Evolutionary conservation across 2,888 invertebrate genomes (phyloP), one percentile per base, ranked within the genome.

Genomic region (Xanthia togata): DNA sequence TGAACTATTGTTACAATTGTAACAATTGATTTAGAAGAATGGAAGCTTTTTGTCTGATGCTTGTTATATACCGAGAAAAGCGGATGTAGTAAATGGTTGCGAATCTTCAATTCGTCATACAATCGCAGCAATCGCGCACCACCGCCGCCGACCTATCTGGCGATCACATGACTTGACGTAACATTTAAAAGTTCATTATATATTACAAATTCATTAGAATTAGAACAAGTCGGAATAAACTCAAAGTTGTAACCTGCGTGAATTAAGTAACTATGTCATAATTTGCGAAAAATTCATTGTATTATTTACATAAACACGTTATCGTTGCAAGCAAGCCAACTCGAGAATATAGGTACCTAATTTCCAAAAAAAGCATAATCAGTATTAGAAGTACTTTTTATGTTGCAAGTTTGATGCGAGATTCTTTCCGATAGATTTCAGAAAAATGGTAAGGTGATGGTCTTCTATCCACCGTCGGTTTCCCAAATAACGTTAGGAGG

Each of bases 131-230:
- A 47, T 26, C n/a, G n/a, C 8, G 47, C 44, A 9, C 38, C 38
- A 8, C 38, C 38, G n/a, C 35, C 14, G 12, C 14, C 70, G 38
- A 17, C 6, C 50, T 31, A 35, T 44, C 31, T 60, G 8, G 41
- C 68, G 70, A 73, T 84, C 85, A 85, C 79, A 82, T 77, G 73
- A 79, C 82, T 76, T 62, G 38, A 82, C 64, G 83, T 77, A 86
- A 86, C 78, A 73, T 68, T 71, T 26, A 38, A 64, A 57, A 59
- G 20, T 72, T 64, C 14, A 79, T 78, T 67, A 72, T 53, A 77
- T 41, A 55, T 63, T 26, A 74, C 68, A 72, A 72, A 74, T 70
- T 65, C 67, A 62, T 76, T 62, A 35, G 20, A 71, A 76, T 73
- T 68, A 53, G 44, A 62, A 68, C 69, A 78, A 72, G 53, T 76